Base-by-base conservation (phyloP, 2,113 vertebrate species). In the Myiopsitta monachus region DNA sequence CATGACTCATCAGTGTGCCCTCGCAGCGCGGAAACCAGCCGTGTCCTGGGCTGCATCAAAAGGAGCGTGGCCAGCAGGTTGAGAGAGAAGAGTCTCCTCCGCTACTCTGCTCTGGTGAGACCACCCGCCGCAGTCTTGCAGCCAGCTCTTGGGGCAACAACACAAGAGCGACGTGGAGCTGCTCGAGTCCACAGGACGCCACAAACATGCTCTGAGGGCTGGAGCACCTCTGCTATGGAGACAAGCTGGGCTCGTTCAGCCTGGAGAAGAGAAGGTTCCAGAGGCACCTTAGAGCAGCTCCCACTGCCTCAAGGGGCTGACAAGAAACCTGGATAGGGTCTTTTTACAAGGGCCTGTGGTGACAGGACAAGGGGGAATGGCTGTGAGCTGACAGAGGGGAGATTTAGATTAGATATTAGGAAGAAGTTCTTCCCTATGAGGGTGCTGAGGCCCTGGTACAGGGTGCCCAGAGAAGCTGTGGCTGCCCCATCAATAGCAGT, bases 201-300 rank as follows among this genome's bases (percentile, higher is more conserved):
- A 18, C 1, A 0, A 23, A 33, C 31, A 3, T 27, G 52, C 23
- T 6, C 44, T 12, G 33, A 24, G 33, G 21, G 28, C 9, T 39
- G 39, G 27, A 44, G 38, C 69, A 21, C 7, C 18, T 67, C 9
- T 0, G 1, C 33, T 33, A 19, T 7, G 8, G 19, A 79, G 18
- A 14, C 3, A 14, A 61, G 62, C 78, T 18, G 69, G 23, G 38
- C 16, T 67, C 4, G 67, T 2, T 14, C n/a, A 41, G 75, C 24
- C 66, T 47, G 3, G 4, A n/a, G 41, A 46, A n/a, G 7, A 63
- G 47, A n/a, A 3, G 11, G 57, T 33, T 59, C 9, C 14, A 10
- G 9, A 1, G 33, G n/a, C 1, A 59, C 33, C 33, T 36, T 36
- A 23, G 33, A n/a, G 57, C 57, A 36, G 21, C 57, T 36, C 3